Conservation (phyloP, 2,797 vertebrate genomes). For the Setipinna tenuifilis region DNA sequence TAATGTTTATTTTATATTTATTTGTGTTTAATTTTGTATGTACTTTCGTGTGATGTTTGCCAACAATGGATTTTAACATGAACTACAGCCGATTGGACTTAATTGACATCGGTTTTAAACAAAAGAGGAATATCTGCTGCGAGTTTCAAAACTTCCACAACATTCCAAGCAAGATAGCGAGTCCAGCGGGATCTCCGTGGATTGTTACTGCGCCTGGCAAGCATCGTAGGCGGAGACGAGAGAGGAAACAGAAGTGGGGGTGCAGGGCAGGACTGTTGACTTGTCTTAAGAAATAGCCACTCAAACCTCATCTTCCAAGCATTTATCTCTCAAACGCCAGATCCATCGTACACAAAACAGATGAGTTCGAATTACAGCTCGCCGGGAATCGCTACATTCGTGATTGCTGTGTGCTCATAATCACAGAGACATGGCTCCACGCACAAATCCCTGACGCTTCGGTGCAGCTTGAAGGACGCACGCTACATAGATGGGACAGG, state of each 20-base stretch:
- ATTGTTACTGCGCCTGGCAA: background rate
- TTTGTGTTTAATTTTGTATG: background rate
- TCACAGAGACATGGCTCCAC: slow-evolving; percentile 33
- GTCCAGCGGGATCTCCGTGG: background rate
- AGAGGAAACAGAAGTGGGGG: background rate
- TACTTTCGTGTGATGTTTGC: no score
- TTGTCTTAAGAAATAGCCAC: background rate
- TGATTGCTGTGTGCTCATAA: no score
- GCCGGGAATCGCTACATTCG: background rate
- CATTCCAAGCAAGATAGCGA: background rate
- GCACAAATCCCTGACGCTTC: no score
- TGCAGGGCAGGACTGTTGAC: background rate
- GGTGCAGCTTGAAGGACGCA: no score
- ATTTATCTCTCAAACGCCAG: slow-evolving; percentile 24
- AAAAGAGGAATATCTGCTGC: background rate
- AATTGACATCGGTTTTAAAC: background rate
- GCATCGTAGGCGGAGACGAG: background rate
- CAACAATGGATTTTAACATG: background rate
- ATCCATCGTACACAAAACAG: slow-evolving; percentile 35
- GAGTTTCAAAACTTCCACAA: background rate
- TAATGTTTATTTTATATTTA: background rate
- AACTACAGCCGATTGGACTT: background rate
- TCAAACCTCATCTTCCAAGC: slow-evolving; percentile 1
- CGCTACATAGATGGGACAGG: no score
- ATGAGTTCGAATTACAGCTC: slow-evolving; percentile 18